Evolutionary conservation across 2,888 invertebrate genomes (phyloP).

Genomic region (Clitarchus hookeri): DNA sequence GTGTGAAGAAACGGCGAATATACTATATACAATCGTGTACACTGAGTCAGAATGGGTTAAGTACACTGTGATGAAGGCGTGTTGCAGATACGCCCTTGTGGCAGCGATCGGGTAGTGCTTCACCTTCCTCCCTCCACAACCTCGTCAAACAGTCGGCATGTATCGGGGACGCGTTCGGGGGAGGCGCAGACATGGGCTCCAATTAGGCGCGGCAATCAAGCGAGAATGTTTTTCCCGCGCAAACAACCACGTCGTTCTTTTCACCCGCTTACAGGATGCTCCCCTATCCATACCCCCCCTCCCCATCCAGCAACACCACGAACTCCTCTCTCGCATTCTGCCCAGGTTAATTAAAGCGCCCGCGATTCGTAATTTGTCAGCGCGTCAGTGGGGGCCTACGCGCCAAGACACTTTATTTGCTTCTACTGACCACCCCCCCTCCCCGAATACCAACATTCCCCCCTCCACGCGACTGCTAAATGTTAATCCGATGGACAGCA

Average conservation of each 20-base stretch:
- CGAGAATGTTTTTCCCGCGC: neutral
- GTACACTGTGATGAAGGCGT: neutral
- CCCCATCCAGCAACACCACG: neutral
- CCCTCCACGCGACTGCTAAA: neutral
- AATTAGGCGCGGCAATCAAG: constrained; percentile 8
- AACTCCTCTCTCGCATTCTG: neutral
- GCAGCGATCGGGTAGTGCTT: neutral
- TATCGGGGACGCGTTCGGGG: neutral
- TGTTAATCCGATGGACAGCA: neutral
- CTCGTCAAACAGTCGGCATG: constrained; percentile 7
- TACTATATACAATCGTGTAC: too few species aligned
- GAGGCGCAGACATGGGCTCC: neutral
- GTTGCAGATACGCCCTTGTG: neutral
- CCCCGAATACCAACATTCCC: too few species aligned
- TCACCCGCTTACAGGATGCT: too few species aligned
- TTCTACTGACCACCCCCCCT: neutral
- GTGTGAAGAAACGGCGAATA: too few species aligned
- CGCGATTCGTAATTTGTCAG: constrained; percentile 14
- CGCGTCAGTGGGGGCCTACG: neutral
- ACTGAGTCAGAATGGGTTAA: too few species aligned
- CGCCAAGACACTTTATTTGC: neutral
- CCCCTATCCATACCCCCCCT: neutral
- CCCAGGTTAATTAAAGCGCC: constrained; percentile 10
- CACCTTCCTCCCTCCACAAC: neutral
- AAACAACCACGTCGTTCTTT: too few species aligned